These are phyloP conservation scores for Seriola quinqueradiata DNA, from an alignment of 2,113 vertebrate genomes.

Conservation along the genomic window DNA sequence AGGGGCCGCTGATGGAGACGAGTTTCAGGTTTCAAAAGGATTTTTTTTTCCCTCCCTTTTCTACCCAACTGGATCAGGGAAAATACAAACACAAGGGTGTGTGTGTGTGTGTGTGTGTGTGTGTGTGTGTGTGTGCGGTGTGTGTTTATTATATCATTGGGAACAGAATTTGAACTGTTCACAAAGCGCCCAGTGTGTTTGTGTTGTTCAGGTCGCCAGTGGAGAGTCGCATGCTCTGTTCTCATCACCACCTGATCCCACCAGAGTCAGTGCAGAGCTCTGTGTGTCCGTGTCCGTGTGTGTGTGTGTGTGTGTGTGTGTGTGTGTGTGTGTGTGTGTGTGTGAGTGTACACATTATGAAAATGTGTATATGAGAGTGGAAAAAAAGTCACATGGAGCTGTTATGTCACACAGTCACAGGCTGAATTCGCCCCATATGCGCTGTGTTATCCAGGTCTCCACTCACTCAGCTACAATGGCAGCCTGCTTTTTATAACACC, in stretches of 20 bases:
- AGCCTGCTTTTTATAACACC: constrained; percentile 36
- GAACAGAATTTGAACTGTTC: constrained; percentile 33
- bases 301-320: constrained; percentile 35
- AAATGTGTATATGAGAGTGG: constrained; percentile 25
- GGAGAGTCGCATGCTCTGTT: constrained; percentile 53
- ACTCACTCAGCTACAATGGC: constrained; percentile 36
- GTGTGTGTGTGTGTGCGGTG: constrained; percentile 25
- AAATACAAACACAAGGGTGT: constrained; percentile 67
- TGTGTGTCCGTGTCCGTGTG: constrained; percentile 17
- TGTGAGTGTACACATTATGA: constrained; percentile 41
- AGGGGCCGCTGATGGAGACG: constrained; percentile 67
- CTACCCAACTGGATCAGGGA: constrained; percentile 53
- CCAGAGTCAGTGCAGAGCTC: constrained; percentile 33
- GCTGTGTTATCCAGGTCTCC: constrained; percentile 48
- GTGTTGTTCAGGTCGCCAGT: constrained; percentile 45
- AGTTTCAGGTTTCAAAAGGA: constrained; percentile 78
- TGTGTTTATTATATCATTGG: constrained; percentile 49
- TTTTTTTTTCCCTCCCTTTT: constrained; percentile 30
- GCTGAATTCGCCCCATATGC: constrained; percentile 54
- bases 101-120: constrained; percentile 32
- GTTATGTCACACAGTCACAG: constrained; percentile 68
- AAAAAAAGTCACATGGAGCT: constrained; percentile 59
- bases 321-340: constrained; percentile 33
- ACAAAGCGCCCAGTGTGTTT: constrained; percentile 53
- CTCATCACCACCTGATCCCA: constrained; percentile 72